Conservation (phyloP, 2,113 vertebrate species). For the Xiphophorus maculatus region DNA sequence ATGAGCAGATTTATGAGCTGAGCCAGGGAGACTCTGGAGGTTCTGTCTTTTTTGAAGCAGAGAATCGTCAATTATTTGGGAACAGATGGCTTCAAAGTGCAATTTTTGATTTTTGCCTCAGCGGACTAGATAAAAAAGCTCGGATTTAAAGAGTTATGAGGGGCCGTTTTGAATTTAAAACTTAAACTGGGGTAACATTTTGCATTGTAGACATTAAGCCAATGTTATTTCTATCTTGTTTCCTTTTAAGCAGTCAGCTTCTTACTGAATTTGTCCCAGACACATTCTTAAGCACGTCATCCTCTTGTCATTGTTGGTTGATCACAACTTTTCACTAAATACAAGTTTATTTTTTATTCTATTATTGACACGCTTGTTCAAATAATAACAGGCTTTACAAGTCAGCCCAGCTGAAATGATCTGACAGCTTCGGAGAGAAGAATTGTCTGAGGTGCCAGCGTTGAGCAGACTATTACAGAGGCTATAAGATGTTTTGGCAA, state of each 20-base stretch:
- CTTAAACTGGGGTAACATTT: conserved; percentile 26
- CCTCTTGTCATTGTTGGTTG: conserved; percentile 38
- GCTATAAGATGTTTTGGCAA: conserved; percentile 37
- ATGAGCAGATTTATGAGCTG: conserved; percentile 54
- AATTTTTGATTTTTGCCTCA: conserved; percentile 63
- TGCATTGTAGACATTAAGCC: conserved; percentile 10
- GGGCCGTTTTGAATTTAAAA: conserved; percentile 54
- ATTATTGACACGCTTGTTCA: conserved; percentile 46
- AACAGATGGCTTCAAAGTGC: conserved; percentile 66
- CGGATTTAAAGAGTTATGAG: conserved; percentile 57
- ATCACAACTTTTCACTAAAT: conserved; percentile 49
- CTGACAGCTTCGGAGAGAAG: conserved; percentile 54
- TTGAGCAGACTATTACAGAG: conserved; percentile 42
- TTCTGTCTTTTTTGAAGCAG: conserved; percentile 9
- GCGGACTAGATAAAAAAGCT: conserved; percentile 48
- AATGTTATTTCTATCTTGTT: conserved; percentile 6
- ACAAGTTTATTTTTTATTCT: conserved; percentile 38
- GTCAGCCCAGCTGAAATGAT: conserved; percentile 26
- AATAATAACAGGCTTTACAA: conserved; percentile 50
- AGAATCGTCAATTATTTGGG: conserved; percentile 58
- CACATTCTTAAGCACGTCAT: conserved; percentile 25
- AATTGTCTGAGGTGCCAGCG: conserved; percentile 12
- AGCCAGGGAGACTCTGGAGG: conserved; percentile 1
- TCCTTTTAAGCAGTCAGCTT: not conserved
- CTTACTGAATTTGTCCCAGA: conserved; percentile 37